phyloP scores from a whole-genome alignment of 2,113 vertebrate genomes.

The Zosterops japonicus region DNA sequence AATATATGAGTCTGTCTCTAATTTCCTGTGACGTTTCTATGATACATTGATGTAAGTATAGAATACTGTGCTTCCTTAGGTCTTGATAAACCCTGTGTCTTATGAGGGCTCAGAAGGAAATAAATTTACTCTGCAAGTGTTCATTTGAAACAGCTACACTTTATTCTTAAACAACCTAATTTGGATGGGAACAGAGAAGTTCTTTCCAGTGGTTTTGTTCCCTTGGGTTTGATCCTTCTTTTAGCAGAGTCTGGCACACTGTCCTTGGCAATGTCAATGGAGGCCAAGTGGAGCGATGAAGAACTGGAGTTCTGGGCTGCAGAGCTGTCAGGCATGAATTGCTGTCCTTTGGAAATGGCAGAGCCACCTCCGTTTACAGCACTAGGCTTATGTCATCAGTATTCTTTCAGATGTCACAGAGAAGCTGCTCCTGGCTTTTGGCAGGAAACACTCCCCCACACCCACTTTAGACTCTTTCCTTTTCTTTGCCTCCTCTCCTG shows the following conservation, averaged over 20 bases:
- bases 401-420: neutral
- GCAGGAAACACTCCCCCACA: neutral
- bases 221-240: neutral
- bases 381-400: neutral
- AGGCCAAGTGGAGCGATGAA: neutral
- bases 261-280: neutral
- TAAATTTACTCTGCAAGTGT: neutral
- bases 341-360: neutral
- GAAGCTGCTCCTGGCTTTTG: neutral
- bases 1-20: neutral
- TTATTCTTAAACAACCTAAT: neutral
- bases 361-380: neutral
- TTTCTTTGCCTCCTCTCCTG: neutral
- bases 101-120: neutral
- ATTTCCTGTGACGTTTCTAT: neutral
- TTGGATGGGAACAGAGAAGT: neutral
- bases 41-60: neutral
- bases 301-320: neutral
- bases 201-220: neutral
- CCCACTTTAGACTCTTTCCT: neutral
- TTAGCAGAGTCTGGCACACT: neutral
- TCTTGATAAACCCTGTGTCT: neutral
- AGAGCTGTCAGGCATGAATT: fast-evolving
- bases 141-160: neutral
- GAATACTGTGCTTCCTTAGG: neutral